These are phyloP conservation scores for Clepsis dumicolana DNA, from an alignment of 2,888 invertebrate genomes.

Conservation along the genomic window DNA sequence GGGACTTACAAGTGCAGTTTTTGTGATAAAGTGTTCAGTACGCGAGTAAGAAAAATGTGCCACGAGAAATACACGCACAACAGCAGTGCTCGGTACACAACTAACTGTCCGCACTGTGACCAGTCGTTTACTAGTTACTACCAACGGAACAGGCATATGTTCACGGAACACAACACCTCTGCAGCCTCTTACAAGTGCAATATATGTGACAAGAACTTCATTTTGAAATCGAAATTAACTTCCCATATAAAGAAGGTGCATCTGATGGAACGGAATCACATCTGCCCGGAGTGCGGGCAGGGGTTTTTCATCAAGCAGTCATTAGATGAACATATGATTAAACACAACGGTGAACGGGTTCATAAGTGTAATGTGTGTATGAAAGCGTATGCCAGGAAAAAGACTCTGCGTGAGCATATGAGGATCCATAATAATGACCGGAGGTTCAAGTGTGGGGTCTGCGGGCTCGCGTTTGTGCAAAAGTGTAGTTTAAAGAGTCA, in stretches of 20 bases:
- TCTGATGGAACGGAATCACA: conserved; percentile 76
- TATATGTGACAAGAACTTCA: conserved; percentile 75
- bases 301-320: conserved; percentile 77
- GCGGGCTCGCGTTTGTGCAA: conserved; percentile 72
- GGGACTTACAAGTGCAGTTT: conserved; percentile 70
- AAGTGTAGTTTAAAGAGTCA: conserved; percentile 72
- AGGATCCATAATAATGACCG: conserved; percentile 60
- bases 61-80: conserved; percentile 79
- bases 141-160: conserved; percentile 75
- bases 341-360: conserved; percentile 74
- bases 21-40: conserved; percentile 74
- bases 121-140: conserved; percentile 75
- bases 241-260: conserved; percentile 78
- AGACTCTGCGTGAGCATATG: conserved; percentile 69
- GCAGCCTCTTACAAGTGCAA: conserved; percentile 77
- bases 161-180: conserved; percentile 65
- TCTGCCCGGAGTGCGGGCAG: conserved; percentile 73
- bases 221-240: conserved; percentile 73
- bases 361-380: conserved; percentile 72
- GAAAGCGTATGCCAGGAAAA: conserved; percentile 74
- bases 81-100: conserved; percentile 67
- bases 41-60: conserved; percentile 65
- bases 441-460: conserved; percentile 71
- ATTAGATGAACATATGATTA: conserved; percentile 76
- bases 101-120: conserved; percentile 73